Conservation (phyloP, 2,113 vertebrate genomes). For the Cercopithecus mona region DNA sequence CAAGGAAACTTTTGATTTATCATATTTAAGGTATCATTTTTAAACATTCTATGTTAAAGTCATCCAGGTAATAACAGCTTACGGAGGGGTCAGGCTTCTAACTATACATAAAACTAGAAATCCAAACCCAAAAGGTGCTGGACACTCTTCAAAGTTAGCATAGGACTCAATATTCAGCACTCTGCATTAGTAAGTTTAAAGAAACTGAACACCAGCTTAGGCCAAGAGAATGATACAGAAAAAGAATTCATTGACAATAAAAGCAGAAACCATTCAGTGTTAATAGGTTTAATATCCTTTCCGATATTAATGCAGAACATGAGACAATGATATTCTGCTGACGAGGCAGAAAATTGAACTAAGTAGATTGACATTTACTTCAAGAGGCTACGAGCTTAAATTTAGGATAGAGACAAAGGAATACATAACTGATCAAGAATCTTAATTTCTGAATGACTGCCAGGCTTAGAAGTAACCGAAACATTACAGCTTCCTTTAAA, state of each 20-base stretch:
- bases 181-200: background rate
- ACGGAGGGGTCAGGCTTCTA: background rate
- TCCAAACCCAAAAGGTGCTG: background rate
- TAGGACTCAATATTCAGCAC: background rate
- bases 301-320: background rate
- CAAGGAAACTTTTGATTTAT: background rate
- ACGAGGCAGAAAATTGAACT: background rate
- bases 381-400: constrained; percentile 1
- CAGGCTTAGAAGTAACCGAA: background rate
- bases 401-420: background rate
- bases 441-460: background rate
- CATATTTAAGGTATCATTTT: background rate
- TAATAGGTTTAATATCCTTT: background rate
- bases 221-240: background rate
- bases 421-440: background rate
- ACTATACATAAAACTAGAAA: constrained; percentile 6
- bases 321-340: background rate
- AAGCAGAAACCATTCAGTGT: background rate
- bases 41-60: background rate
- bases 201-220: background rate
- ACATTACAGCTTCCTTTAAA: background rate
- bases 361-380: background rate
- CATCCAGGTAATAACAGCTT: background rate
- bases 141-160: background rate
- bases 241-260: background rate